Base-by-base conservation (phyloP, 1,140 invertebrate genomes). In the Solenopsis invicta region DNA sequence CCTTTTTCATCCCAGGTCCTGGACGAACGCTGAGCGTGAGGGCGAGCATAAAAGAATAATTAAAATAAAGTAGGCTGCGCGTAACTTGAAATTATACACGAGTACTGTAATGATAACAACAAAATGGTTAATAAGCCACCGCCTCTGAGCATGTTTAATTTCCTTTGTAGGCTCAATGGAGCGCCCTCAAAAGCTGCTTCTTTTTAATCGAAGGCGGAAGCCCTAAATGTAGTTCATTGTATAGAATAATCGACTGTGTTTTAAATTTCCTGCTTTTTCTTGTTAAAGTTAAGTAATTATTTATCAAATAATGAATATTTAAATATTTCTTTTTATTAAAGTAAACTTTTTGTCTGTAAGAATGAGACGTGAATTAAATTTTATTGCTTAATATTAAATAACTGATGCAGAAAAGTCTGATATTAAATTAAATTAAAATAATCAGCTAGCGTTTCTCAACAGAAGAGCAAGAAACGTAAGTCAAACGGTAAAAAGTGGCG, bases 41-140 rank as follows among this genome's bases (percentile, higher is more conserved):
- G 29, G 77, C 72, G 24, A 13, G 66, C 85, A 89, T 90, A 90
- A 90, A 89, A 87, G 89, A 89, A 90, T 90, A 90, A 90, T 90
- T 90, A 90, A 90, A 90, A 89, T 89, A 90, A 89, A 87, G 78
- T 90, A 89, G 88, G 88, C 52, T 72, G 71, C 37, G 78, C 62
- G 85, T 84, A 89, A 90, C 86, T 90, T 74, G 78, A 89, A 90
- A 90, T 87, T 90, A 82, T 75, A 87, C 78, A 52, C 88, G 24
- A 62, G 75, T 82, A 78, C 85, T 52, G 52, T 77, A 89, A 90
- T 74, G 88, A 89, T 89, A 90, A 87, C 89, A 89, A 87, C 88
- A 61, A 89, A 88, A 89, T 78, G 61, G 61, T 45, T 78, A 56
- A 85, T 84, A 84, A 84, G 41, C 54, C 80, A 45, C 41, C 48